A percentile compares a stretch with the other conserved stretches of the same genome.
These are phyloP conservation scores for Rhagologus leucostigma DNA, from an alignment of 2,113 vertebrate genomes.

Conservation along the genomic window DNA sequence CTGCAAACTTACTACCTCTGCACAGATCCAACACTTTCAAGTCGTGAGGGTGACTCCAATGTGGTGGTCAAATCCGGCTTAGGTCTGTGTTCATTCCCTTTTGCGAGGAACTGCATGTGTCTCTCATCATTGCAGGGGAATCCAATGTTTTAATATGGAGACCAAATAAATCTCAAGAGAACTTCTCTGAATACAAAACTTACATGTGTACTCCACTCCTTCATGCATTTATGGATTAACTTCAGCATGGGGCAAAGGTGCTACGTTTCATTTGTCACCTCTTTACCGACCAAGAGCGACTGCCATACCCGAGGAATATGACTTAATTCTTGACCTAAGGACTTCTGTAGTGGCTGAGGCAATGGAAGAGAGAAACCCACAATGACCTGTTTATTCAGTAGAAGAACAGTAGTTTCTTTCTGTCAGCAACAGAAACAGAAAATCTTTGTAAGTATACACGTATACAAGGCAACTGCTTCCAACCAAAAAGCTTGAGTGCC, in stretches of 20 bases:
- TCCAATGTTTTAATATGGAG: background rate
- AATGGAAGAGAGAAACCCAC: background rate
- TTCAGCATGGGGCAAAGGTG: background rate
- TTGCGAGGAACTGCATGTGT: background rate
- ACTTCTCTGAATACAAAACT: background rate
- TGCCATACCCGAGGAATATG: background rate
- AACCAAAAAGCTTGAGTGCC: background rate
- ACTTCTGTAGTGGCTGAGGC: background rate
- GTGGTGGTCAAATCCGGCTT: background rate
- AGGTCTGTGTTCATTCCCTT: background rate
- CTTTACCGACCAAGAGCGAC: background rate
- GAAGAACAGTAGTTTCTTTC: conserved; percentile 39
- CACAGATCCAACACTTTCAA: background rate
- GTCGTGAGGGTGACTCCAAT: background rate
- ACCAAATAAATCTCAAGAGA: background rate
- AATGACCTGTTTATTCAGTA: background rate
- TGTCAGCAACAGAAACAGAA: conserved; percentile 30
- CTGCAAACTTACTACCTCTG: background rate
- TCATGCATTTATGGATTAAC: background rate
- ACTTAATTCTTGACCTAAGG: background rate
- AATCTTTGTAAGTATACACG: background rate
- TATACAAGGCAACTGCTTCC: conserved; percentile 30
- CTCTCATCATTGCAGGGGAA: background rate
- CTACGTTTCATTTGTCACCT: background rate
- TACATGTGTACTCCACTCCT: background rate